These are phyloP conservation scores for Muscina levida DNA, from an alignment of 2,888 invertebrate species.

Conservation along the genomic window DNA sequence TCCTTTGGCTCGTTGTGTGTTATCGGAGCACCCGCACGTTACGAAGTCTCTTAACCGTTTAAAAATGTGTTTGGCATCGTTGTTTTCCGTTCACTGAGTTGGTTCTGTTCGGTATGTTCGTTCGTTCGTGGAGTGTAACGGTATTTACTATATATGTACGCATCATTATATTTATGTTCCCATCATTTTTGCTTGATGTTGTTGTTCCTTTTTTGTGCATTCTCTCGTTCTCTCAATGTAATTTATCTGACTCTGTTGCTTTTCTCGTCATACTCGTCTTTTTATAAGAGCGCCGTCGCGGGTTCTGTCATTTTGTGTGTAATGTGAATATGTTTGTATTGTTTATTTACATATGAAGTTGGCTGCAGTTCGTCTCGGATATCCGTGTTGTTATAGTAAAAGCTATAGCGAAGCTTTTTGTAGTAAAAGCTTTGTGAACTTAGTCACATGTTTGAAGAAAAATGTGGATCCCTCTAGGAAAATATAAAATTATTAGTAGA, in stretches of 20 bases:
- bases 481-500: no score
- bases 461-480: neutral
- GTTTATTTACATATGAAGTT: slow-evolving; percentile 74
- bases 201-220: slow-evolving; percentile 35
- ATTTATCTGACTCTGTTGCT: slow-evolving; percentile 62
- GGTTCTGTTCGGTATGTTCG: slow-evolving; percentile 34
- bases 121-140: slow-evolving; percentile 53
- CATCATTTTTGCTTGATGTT: slow-evolving; percentile 37
- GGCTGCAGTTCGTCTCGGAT: slow-evolving; percentile 65
- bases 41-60: slow-evolving; percentile 78
- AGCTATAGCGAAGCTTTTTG: slow-evolving; percentile 32
- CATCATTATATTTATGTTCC: slow-evolving; percentile 18
- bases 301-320: slow-evolving; percentile 35
- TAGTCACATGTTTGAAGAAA: slow-evolving; percentile 4
- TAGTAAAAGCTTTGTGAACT: slow-evolving; percentile 34
- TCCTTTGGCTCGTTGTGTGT: slow-evolving; percentile 61
- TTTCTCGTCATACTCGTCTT: slow-evolving; percentile 37
- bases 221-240: slow-evolving; percentile 16
- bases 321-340: slow-evolving; percentile 32
- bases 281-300: slow-evolving; percentile 55
- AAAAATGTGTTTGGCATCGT: slow-evolving; percentile 63
- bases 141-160: slow-evolving; percentile 42
- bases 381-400: slow-evolving; percentile 30
- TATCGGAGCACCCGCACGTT: slow-evolving; percentile 75
- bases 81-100: slow-evolving; percentile 32